phyloP scores from a whole-genome alignment of 2,888 invertebrate species.

The Lottia gigantea region DNA sequence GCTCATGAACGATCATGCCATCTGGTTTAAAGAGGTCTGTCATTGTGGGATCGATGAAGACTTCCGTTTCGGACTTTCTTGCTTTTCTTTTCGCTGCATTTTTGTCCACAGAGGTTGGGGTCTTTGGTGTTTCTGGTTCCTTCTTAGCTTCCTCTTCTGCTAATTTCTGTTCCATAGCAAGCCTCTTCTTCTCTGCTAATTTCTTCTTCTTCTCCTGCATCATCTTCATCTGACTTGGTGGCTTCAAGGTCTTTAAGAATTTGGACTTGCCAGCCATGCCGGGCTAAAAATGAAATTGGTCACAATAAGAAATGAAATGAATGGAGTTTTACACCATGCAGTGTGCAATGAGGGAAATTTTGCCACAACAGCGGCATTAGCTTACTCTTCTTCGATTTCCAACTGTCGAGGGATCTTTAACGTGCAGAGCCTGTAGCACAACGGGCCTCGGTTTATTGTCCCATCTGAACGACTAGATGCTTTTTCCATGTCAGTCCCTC shows the following conservation, averaged over 20 bases:
- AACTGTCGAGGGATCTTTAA: no score
- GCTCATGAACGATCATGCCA: slow-evolving; percentile 30
- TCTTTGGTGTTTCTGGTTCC: neutral
- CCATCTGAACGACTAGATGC: no score
- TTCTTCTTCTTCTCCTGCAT: neutral
- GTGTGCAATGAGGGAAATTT: no score
- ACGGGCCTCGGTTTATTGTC: no score
- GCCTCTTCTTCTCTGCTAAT: neutral
- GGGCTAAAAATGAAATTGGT: no score
- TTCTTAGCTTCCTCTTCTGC: slow-evolving; percentile 5
- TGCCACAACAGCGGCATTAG: no score
- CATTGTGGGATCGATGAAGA: slow-evolving; percentile 48
- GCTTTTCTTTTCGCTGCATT: slow-evolving; percentile 40
- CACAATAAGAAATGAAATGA: no score
- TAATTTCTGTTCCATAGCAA: neutral
- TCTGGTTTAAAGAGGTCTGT: slow-evolving; percentile 61
- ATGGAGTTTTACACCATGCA: no score
- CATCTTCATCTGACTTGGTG: neutral
- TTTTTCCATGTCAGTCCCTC: no score
- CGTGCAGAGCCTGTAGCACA: no score
- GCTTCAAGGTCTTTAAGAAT: neutral
- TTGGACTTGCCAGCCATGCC: neutral
- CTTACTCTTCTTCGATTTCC: no score
- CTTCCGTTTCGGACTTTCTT: slow-evolving; percentile 42
- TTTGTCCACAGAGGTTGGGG: slow-evolving; percentile 10